Conservation (phyloP, 2,888 invertebrate genomes). For the Galerucella calmariensis region DNA sequence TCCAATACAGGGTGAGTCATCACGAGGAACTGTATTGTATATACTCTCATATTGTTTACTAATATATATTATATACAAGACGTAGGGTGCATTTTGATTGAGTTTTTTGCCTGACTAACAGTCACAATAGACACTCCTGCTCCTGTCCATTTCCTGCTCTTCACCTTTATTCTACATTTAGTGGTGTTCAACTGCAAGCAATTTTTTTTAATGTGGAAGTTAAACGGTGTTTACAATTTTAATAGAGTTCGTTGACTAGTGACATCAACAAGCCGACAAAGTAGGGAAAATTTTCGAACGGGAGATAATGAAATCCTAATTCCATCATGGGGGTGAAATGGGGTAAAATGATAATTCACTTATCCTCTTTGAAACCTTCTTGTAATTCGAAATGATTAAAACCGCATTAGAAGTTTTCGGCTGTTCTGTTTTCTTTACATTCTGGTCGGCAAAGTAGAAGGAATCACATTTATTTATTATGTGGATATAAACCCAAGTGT, state of each 20-base stretch:
- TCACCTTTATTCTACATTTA: too few species aligned
- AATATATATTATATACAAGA: too few species aligned
- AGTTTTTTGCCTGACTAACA: too few species aligned
- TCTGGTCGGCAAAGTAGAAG: constrained; percentile 25
- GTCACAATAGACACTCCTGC: too few species aligned
- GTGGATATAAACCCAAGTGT: constrained; percentile 31
- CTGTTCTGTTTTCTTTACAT: constrained; percentile 29
- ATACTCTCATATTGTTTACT: too few species aligned
- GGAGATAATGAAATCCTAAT: constrained; percentile 25
- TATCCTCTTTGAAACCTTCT: constrained; percentile 30
- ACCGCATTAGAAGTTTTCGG: constrained; percentile 26
- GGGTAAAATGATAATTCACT: constrained; percentile 32
- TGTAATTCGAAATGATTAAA: constrained; percentile 31
- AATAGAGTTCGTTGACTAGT: constrained; percentile 1
- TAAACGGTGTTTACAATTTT: background rate
- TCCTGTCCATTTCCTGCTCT: too few species aligned
- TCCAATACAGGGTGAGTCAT: too few species aligned
- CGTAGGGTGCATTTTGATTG: too few species aligned
- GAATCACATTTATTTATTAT: constrained; percentile 32
- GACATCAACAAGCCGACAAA: constrained; percentile 5
- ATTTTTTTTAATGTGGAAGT: too few species aligned
- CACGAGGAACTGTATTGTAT: too few species aligned
- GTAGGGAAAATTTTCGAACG: constrained; percentile 14
- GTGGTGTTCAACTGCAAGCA: too few species aligned
- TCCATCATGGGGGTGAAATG: constrained; percentile 26